These are phyloP conservation scores for Limnodromus scolopaceus DNA, from an alignment of 2,797 vertebrate genomes.

Conservation along the genomic window DNA sequence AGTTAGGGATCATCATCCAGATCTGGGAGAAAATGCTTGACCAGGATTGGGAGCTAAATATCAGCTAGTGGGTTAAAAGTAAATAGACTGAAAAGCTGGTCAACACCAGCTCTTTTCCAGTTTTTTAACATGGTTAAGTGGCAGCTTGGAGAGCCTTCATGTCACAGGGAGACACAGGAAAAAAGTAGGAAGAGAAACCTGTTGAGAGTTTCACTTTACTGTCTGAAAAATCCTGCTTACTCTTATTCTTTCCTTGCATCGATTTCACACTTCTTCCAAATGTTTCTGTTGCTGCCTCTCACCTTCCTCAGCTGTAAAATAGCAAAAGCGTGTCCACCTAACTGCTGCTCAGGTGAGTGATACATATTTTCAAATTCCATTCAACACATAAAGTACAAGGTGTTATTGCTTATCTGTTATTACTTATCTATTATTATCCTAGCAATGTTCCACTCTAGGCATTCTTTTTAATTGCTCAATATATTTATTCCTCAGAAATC, in stretches of 20 bases:
- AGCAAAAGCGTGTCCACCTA: rapidly evolving
- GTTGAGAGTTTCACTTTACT: background rate
- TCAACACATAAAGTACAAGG: background rate
- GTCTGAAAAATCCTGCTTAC: background rate
- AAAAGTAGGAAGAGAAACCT: background rate
- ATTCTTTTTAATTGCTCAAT: background rate
- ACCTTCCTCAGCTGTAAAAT: background rate
- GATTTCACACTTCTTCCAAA: background rate
- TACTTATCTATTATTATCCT: background rate
- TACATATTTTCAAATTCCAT: background rate
- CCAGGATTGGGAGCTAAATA: background rate
- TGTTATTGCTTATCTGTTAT: background rate
- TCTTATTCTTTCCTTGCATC: background rate
- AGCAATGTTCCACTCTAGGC: background rate
- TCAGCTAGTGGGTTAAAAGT: background rate
- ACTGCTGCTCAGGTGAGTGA: background rate
- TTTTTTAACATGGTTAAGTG: background rate
- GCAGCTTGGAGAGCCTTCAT: background rate
- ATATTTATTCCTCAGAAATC: background rate
- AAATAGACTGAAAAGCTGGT: background rate
- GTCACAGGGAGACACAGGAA: background rate
- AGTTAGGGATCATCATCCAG: background rate
- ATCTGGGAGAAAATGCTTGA: background rate
- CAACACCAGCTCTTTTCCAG: background rate
- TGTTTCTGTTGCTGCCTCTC: background rate